Conservation (phyloP, 2,113 vertebrate species). For the Thamnaconus septentrionalis region DNA sequence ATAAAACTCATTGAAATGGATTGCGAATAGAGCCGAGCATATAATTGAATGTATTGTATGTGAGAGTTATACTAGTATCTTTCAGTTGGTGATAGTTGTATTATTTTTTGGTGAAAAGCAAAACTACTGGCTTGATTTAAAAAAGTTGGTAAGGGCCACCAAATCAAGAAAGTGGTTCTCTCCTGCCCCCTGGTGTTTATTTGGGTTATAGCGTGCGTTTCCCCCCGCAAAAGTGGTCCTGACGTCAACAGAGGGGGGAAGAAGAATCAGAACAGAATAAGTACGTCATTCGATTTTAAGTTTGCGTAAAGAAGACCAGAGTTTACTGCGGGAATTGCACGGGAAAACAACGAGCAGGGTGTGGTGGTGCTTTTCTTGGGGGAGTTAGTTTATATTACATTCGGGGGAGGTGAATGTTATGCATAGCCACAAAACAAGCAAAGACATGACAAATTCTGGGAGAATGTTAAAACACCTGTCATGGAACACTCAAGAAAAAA, state of each 20-base stretch:
- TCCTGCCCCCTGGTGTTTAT: conserved; percentile 61
- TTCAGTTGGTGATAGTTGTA: no score
- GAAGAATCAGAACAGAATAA: not conserved
- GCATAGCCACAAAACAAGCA: conserved; percentile 8
- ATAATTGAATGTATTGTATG: no score
- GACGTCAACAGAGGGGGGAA: not conserved
- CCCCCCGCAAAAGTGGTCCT: not conserved
- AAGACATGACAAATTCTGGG: not conserved
- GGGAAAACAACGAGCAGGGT: conserved; percentile 32
- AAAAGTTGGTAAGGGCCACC: not conserved
- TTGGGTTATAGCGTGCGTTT: not conserved
- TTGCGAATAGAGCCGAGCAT: no score
- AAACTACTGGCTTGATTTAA: not conserved
- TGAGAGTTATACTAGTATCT: no score
- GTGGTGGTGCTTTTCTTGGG: conserved; percentile 8
- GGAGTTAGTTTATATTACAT: not conserved
- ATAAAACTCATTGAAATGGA: no score
- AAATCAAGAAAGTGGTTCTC: conserved; percentile 23
- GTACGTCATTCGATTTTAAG: conserved; percentile 8
- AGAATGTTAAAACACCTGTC: not conserved
- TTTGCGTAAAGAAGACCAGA: conserved; percentile 18
- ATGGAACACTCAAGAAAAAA: not conserved
- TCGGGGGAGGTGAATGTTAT: no score
- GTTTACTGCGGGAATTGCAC: conserved; percentile 15
- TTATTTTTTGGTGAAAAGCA: no score